Percentiles rank a stretch among this genome's conserved stretches.
phyloP scores from a whole-genome alignment of 2,797 vertebrate species.

The Xiphorhynchus erythropygius region DNA sequence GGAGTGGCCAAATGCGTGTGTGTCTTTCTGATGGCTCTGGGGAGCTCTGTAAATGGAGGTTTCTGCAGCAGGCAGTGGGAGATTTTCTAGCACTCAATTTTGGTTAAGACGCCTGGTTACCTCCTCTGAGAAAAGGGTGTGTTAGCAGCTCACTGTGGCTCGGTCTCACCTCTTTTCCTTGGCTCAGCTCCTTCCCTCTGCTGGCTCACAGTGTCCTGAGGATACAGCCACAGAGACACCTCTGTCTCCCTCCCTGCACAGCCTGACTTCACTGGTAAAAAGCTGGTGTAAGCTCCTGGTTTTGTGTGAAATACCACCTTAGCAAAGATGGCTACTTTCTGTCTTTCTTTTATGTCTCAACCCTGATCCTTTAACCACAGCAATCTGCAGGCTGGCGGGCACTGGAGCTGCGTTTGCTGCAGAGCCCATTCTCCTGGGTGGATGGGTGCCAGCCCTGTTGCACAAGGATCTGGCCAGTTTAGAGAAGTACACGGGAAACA shows the following conservation, averaged over 20 bases:
- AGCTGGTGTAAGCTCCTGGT: background rate
- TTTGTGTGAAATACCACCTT: background rate
- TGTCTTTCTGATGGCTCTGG: background rate
- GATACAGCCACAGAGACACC: background rate
- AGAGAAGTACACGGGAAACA: background rate
- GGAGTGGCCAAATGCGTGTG: accelerated
- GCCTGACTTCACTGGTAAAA: background rate
- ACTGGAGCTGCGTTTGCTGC: accelerated
- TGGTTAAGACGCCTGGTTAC: background rate
- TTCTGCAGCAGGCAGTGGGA: background rate
- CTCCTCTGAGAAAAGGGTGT: background rate
- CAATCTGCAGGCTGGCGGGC: accelerated
- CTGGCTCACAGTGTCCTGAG: background rate
- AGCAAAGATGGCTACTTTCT: background rate
- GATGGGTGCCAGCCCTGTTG: background rate
- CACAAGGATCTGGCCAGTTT: background rate
- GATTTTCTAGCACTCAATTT: background rate
- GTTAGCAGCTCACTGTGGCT: background rate
- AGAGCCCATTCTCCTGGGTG: accelerated
- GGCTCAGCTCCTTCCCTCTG: background rate
- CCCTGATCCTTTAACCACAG: accelerated
- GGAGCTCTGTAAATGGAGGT: background rate
- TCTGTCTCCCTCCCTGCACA: background rate
- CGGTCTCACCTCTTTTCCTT: background rate
- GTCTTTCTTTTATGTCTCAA: background rate